These are phyloP conservation scores for Lissocephala sabroskyi DNA, from an alignment of 2,888 invertebrate species.

Conservation along the genomic window DNA sequence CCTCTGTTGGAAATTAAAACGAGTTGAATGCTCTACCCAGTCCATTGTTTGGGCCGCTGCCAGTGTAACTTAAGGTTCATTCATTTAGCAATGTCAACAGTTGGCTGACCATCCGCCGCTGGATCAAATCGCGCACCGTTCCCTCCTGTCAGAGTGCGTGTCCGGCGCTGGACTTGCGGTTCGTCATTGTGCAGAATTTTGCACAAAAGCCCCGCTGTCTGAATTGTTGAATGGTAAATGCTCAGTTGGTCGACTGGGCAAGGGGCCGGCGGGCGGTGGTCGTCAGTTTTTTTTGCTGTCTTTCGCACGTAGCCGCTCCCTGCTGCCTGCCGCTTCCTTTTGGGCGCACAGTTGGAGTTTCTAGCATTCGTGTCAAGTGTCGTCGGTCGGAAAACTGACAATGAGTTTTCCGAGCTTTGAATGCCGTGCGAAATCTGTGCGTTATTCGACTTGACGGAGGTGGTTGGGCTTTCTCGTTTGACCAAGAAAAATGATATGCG, in stretches of 20 bases:
- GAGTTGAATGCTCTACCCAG: conserved; percentile 7
- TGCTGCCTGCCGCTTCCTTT: no score
- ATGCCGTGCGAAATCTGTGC: conserved; percentile 38
- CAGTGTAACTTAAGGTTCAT: conserved; percentile 41
- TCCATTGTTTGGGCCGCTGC: conserved; percentile 4
- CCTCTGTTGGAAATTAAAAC: not conserved
- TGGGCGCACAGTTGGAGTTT: conserved; percentile 36
- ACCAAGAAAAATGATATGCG: conserved; percentile 49
- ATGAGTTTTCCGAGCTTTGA: conserved; percentile 1
- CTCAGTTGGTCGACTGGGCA: not conserved
- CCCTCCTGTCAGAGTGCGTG: no score
- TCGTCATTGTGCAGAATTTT: conserved; percentile 14
- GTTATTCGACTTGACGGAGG: no score
- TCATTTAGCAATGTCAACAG: conserved; percentile 57
- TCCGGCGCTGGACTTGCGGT: not conserved
- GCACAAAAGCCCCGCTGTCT: not conserved
- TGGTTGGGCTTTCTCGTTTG: conserved; percentile 1
- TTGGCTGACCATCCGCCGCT: conserved; percentile 54
- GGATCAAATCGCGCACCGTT: not conserved
- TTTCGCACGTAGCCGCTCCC: conserved; percentile 30
- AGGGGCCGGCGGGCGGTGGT: no score
- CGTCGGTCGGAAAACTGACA: conserved; percentile 26
- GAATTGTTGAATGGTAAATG: conserved; percentile 7
- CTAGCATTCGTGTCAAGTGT: conserved; percentile 48
- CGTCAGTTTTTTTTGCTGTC: no score